Percentiles rank a stretch among this genome's conserved stretches.
Evolutionary conservation across 2,113 vertebrate species (phyloP).

Genomic region (Calypte anna): DNA sequence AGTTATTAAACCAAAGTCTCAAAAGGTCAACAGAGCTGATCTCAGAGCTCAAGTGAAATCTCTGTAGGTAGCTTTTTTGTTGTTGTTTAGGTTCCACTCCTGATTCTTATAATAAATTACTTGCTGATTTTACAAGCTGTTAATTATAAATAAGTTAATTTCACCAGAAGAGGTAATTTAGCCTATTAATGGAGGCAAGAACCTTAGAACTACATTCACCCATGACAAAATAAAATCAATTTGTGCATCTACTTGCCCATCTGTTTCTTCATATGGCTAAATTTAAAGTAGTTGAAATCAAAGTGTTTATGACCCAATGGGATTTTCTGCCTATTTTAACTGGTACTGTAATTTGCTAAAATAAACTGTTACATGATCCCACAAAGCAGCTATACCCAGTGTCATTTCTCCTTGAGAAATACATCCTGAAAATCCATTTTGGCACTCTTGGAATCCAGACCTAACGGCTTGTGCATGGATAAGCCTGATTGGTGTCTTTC

Average conservation of each 20-base stretch:
- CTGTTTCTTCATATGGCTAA: background rate
- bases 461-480: background rate
- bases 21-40: background rate
- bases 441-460: background rate
- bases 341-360: background rate
- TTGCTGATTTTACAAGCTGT: background rate
- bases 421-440: background rate
- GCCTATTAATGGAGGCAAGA: background rate
- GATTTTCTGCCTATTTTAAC: background rate
- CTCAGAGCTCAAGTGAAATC: background rate
- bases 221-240: background rate
- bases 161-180: background rate
- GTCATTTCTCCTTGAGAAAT: background rate
- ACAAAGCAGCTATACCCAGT: background rate
- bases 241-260: background rate
- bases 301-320: background rate
- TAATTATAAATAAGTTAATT: background rate
- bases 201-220: background rate
- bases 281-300: background rate
- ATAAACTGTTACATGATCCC: background rate
- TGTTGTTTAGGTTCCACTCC: background rate
- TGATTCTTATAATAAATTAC: background rate
- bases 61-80: background rate
- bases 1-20: background rate
- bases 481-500: background rate